Evolutionary conservation across 2,113 vertebrate species (phyloP), one percentile per base, ranked within the genome.

Genomic region (Brachionichthys hirsutus): DNA sequence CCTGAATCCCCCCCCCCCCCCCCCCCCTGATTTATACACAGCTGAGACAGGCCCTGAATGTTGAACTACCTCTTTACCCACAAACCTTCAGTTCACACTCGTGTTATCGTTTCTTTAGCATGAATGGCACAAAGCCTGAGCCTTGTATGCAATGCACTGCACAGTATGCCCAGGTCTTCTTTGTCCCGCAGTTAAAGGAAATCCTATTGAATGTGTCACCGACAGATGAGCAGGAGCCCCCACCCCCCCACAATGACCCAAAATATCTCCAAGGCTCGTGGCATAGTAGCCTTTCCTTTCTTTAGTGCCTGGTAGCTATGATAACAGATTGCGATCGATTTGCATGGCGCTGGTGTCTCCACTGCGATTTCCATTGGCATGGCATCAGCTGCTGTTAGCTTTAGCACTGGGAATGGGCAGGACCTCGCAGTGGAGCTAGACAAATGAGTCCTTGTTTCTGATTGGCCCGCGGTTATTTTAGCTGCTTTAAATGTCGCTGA

Each of bases 311-410:
- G 78, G 72, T 73, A 77, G 76, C 80, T 67, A 65, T 68, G 54
- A 73, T 43, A 62, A 73, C 60, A 15, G 17, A 80, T 71, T 70
- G 67, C 80, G 71, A 80, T 85, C 69, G 67, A 77, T 87, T 83
- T 88, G 91, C 91, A 92, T 92, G 91, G 82, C 86, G 80, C 86
- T 88, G 84, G 60, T 78, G 77, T 80, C 85, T 87, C 85, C 82
- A 90, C 87, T 86, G 86, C 74, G 86, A 86, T 78, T 73, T 87
- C 86, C 83, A 69, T 30, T 58, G 68, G 86, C 89, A 89, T 87
- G 87, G 76, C 80, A 64, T 74, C 78, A 83, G 79, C 59, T 38
- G n/a, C 58, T 60, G 46, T 78, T 78, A 83, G 82, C 76, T 57
- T 74, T 82, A 73, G 72, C 81, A 77, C 45, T 82, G 77, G 69